Evolutionary conservation across 1,140 invertebrate genomes (phyloP).

Genomic region (Zaprionus lachaisei): DNA sequence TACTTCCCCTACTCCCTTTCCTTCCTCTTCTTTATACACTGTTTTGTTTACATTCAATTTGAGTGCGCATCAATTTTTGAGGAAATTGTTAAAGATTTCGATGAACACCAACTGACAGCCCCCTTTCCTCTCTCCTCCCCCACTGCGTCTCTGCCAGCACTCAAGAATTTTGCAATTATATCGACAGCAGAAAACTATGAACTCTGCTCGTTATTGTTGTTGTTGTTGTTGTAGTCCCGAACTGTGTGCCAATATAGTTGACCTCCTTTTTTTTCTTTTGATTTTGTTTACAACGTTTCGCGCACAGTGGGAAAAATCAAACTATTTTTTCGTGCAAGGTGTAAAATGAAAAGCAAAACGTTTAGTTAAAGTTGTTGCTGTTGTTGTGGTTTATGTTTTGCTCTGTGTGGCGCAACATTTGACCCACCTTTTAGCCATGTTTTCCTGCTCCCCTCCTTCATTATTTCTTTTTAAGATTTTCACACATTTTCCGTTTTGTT

Average conservation of each 20-base stretch:
- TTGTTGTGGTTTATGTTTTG: slow-evolving; percentile 22
- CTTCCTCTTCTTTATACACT: slow-evolving; percentile 1
- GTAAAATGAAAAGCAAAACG: slow-evolving; percentile 72
- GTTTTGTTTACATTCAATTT: slow-evolving; percentile 44
- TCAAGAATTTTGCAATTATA: slow-evolving; percentile 57
- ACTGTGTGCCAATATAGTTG: slow-evolving; percentile 64
- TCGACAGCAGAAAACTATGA: slow-evolving; percentile 22
- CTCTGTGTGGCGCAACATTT: slow-evolving; percentile 55
- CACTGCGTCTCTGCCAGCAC: slow-evolving; percentile 25
- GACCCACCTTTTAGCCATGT: slow-evolving; percentile 28
- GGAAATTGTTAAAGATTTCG: slow-evolving; percentile 24
- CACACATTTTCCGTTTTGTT: slow-evolving; percentile 46
- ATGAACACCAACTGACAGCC: neutral
- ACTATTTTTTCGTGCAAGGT: slow-evolving; percentile 57
- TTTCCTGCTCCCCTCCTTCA: neutral
- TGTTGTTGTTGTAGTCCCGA: slow-evolving; percentile 37
- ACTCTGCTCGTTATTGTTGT: slow-evolving; percentile 9
- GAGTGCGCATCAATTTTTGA: slow-evolving; percentile 40
- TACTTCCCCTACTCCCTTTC: neutral
- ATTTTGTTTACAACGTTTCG: slow-evolving; percentile 62
- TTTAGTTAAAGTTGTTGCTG: slow-evolving; percentile 41
- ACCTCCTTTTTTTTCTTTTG: slow-evolving; percentile 66
- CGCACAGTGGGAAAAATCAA: slow-evolving; percentile 3
- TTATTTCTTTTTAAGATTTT: slow-evolving; percentile 11
- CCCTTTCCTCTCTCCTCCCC: neutral